Conservation (phyloP, 2,888 invertebrate species). For the Drosophila formosana region DNA sequence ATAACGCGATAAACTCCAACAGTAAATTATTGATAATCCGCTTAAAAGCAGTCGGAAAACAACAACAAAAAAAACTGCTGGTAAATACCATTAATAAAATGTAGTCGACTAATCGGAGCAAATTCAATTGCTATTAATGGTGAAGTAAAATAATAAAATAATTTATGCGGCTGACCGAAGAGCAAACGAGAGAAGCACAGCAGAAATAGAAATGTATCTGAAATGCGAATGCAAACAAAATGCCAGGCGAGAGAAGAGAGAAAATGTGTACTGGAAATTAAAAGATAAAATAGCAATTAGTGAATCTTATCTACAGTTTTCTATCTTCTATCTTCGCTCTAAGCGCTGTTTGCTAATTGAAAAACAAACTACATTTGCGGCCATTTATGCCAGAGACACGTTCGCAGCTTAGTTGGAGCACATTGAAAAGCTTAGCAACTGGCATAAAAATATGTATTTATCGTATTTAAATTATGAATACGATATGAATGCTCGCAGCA, state of each 20-base stretch:
- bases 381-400: slow-evolving; percentile 70
- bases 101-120: slow-evolving; percentile 30
- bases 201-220: slow-evolving; percentile 20
- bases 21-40: slow-evolving; percentile 55
- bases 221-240: slow-evolving; percentile 56
- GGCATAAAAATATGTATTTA: slow-evolving; percentile 30
- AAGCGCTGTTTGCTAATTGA: slow-evolving; percentile 64
- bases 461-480: slow-evolving; percentile 60
- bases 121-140: slow-evolving; percentile 58
- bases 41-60: slow-evolving; percentile 33
- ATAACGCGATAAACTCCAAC: slow-evolving; percentile 35
- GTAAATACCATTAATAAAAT: slow-evolving; percentile 29
- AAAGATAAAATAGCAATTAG: slow-evolving; percentile 78
- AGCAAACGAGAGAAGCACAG: slow-evolving; percentile 36
- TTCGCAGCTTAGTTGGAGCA: slow-evolving; percentile 32
- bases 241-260: slow-evolving; percentile 3
- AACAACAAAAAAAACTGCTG: neutral
- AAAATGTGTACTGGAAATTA: slow-evolving; percentile 63
- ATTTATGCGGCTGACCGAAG: slow-evolving; percentile 64
- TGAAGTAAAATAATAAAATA: slow-evolving; percentile 57
- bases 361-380: slow-evolving; percentile 66
- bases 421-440: slow-evolving; percentile 12
- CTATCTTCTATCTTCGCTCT: slow-evolving; percentile 2
- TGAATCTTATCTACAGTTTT: slow-evolving; percentile 38
- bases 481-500: neutral